Conservation (phyloP, 2,113 vertebrate species). For the Azemiops feae region DNA sequence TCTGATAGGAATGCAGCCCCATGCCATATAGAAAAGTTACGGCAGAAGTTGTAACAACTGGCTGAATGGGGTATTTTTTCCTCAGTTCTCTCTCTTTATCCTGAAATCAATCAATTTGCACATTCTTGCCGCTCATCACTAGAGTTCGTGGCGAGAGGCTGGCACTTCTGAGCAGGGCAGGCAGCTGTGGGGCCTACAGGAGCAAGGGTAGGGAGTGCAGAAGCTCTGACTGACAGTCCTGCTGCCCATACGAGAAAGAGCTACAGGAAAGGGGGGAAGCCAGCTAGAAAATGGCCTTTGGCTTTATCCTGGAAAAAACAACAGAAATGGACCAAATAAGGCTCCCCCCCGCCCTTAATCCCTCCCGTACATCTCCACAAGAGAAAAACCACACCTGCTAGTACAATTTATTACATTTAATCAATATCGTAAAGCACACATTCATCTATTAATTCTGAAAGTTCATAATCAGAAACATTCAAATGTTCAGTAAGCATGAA, state of each 20-base stretch:
- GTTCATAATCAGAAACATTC: constrained; percentile 32
- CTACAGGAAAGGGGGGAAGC: constrained; percentile 53
- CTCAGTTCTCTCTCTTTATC: constrained; percentile 65
- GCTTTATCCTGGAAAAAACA: constrained; percentile 73
- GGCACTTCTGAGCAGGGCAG: constrained; percentile 66
- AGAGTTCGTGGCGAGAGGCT: constrained; percentile 62
- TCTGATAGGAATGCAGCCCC: constrained; percentile 35
- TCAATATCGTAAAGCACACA: constrained; percentile 45
- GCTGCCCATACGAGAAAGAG: constrained; percentile 63
- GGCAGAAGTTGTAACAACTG: constrained; percentile 59
- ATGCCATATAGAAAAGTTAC: constrained; percentile 48
- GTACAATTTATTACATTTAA: constrained; percentile 49
- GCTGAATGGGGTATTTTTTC: constrained; percentile 54
- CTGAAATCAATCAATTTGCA: constrained; percentile 70
- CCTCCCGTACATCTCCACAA: constrained; percentile 51
- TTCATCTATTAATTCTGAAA: constrained; percentile 25
- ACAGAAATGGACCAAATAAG: constrained; percentile 67
- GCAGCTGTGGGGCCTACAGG: constrained; percentile 58
- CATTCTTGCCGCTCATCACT: constrained; percentile 68
- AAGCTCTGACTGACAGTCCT: constrained; percentile 65
- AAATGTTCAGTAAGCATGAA: constrained; percentile 47
- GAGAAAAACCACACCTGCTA: constrained; percentile 51
- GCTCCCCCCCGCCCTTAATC: constrained; percentile 50
- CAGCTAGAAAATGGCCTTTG: constrained; percentile 69
- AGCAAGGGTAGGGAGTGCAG: constrained; percentile 58